phyloP scores from a whole-genome alignment of 2,113 vertebrate species.

The Motacilla tschutschensis region DNA sequence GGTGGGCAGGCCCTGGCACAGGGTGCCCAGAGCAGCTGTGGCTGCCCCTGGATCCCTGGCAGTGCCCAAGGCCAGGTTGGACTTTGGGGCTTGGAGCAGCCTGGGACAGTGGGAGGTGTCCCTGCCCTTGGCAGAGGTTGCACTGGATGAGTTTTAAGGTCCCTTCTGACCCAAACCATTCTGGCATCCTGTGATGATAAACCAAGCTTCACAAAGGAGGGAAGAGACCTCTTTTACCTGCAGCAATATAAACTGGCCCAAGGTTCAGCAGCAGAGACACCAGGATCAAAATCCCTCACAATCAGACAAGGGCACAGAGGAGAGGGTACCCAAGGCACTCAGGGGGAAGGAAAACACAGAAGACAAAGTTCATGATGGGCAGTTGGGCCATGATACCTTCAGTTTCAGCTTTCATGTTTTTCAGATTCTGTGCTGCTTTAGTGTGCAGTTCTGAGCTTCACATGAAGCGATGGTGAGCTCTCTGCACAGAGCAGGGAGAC shows the following conservation, averaged over 20 bases:
- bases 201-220: neutral
- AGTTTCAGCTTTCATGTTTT: neutral
- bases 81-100: neutral
- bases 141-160: fast-evolving
- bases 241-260: neutral
- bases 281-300: neutral
- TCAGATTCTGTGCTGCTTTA: neutral
- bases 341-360: neutral
- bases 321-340: neutral
- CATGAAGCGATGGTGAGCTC: neutral
- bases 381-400: neutral
- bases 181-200: neutral
- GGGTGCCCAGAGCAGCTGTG: neutral
- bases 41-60: neutral
- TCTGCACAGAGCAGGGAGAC: neutral
- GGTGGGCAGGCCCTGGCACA: neutral
- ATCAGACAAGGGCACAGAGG: neutral
- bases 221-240: neutral
- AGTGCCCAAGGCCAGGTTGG: neutral
- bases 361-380: fast-evolving
- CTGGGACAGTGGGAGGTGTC: neutral
- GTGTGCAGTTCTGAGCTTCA: fast-evolving
- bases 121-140: neutral
- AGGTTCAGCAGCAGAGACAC: neutral
- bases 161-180: fast-evolving